phyloP scores from a whole-genome alignment of 1,140 invertebrate species.

The Drosophila pectinifera region DNA sequence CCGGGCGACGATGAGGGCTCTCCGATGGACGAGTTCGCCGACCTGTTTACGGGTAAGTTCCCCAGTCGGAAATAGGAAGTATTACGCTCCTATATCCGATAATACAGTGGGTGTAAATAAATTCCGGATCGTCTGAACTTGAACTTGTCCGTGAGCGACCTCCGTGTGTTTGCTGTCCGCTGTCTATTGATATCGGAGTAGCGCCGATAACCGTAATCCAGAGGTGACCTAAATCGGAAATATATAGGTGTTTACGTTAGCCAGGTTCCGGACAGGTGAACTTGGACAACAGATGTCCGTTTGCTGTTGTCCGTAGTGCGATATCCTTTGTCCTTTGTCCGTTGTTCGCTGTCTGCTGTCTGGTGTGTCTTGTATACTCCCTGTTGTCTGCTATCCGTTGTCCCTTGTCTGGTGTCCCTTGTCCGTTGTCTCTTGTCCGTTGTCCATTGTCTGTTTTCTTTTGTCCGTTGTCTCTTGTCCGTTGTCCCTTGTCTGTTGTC shows the following conservation, averaged over 20 bases:
- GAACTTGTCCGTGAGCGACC: slow-evolving; percentile 24
- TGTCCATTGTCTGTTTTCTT: too few relatives aligned
- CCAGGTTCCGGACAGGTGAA: neutral
- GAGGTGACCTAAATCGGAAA: neutral
- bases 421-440: too few relatives aligned
- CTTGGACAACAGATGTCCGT: neutral
- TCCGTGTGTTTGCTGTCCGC: neutral
- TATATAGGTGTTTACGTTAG: neutral
- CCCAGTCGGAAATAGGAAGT: neutral
- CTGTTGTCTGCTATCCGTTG: too few relatives aligned
- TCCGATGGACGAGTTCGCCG: slow-evolving; percentile 76
- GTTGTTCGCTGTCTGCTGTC: neutral
- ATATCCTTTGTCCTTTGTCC: too few relatives aligned
- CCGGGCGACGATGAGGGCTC: slow-evolving; percentile 63
- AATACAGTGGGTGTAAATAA: neutral
- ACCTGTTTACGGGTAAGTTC: slow-evolving; percentile 73
- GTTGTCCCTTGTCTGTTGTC: slow-evolving; percentile 2
- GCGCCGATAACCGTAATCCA: slow-evolving; percentile 1
- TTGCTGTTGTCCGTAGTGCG: neutral
- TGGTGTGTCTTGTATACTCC: too few relatives aligned
- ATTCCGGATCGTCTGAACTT: slow-evolving; percentile 5
- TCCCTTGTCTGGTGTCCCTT: slow-evolving; percentile 1
- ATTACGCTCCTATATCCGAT: neutral
- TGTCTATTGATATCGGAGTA: neutral
- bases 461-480: neutral